A percentile compares a stretch with the other conserved stretches of the same genome.
Evolutionary conservation across 2,113 vertebrate genomes (phyloP).

Genomic region (Vulpes ferrilata): DNA sequence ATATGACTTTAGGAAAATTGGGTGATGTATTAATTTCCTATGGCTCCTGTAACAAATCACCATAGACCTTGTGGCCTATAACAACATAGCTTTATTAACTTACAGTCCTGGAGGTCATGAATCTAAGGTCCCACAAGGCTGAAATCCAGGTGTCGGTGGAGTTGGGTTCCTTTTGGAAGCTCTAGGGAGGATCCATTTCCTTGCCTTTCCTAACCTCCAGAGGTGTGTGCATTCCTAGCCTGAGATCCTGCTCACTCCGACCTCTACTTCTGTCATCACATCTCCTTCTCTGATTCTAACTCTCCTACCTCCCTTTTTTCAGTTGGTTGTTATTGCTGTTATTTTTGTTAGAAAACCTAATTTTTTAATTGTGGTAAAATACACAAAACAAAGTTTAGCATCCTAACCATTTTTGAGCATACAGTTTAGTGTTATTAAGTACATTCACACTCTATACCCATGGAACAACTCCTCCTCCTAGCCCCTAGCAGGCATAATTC

Average conservation of each 20-base stretch:
- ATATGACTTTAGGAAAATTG: background rate
- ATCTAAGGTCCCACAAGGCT: background rate
- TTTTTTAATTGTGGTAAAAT: background rate
- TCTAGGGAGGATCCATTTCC: background rate
- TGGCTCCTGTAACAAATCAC: slow-evolving; percentile 12
- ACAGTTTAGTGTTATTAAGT: background rate
- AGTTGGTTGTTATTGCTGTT: background rate
- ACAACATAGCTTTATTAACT: background rate
- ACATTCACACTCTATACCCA: background rate
- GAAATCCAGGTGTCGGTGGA: background rate
- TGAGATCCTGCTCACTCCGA: background rate
- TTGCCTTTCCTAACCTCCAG: background rate
- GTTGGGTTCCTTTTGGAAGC: background rate
- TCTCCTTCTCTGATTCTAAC: background rate
- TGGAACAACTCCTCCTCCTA: background rate
- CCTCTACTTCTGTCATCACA: background rate
- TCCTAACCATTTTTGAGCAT: background rate
- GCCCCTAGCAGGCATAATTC: background rate
- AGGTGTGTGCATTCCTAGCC: background rate
- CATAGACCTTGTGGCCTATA: background rate
- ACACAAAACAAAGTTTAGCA: background rate
- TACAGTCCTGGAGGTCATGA: background rate
- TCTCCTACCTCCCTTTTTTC: background rate
- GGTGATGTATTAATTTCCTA: background rate
- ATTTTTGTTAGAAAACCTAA: background rate